Percentiles rank a stretch among this genome's conserved stretches.
Conservation (phyloP, 2,797 vertebrate genomes). For the Menidia menidia region DNA sequence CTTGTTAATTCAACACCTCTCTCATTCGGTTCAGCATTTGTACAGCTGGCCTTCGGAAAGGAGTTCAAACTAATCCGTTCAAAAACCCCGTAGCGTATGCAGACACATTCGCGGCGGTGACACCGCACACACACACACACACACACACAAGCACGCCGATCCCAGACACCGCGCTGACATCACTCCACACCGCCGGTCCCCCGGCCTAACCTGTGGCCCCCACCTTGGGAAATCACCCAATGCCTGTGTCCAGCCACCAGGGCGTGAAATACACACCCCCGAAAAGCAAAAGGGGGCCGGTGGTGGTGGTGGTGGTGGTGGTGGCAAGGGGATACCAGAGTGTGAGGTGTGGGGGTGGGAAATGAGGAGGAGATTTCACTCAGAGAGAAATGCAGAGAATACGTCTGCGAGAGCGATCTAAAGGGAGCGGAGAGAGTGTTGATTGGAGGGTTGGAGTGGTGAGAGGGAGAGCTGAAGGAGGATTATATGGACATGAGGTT, state of each 20-base stretch:
- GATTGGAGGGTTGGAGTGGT: conserved; percentile 59
- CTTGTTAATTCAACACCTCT: conserved; percentile 80
- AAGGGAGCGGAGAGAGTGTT: conserved; percentile 55
- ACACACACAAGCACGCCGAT: conserved; percentile 45
- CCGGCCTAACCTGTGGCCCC: conserved; percentile 68
- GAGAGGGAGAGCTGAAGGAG: conserved; percentile 47
- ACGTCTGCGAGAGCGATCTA: conserved; percentile 37
- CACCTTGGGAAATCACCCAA: conserved; percentile 80
- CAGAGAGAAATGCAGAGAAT: conserved; percentile 59
- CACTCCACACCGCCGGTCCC: conserved; percentile 73
- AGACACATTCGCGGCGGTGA: conserved; percentile 51
- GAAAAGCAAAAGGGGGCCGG: conserved; percentile 57
- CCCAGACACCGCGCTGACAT: conserved; percentile 64
- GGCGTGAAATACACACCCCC: conserved; percentile 77
- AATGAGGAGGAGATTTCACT: conserved; percentile 30
- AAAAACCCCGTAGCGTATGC: conserved; percentile 55
- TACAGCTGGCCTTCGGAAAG: conserved; percentile 74
- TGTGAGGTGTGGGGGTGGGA: conserved; percentile 55
- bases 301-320: conserved; percentile 41
- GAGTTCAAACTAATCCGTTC: conserved; percentile 50
- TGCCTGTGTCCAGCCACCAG: conserved; percentile 73
- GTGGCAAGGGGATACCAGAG: conserved; percentile 52
- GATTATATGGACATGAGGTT: too few species aligned
- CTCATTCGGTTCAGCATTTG: conserved; percentile 69
- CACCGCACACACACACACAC: conserved; percentile 43